A percentile compares a stretch with the other conserved stretches of the same genome.
phyloP scores from a whole-genome alignment of 2,797 vertebrate genomes.

The Brachyalestes nurse region DNA sequence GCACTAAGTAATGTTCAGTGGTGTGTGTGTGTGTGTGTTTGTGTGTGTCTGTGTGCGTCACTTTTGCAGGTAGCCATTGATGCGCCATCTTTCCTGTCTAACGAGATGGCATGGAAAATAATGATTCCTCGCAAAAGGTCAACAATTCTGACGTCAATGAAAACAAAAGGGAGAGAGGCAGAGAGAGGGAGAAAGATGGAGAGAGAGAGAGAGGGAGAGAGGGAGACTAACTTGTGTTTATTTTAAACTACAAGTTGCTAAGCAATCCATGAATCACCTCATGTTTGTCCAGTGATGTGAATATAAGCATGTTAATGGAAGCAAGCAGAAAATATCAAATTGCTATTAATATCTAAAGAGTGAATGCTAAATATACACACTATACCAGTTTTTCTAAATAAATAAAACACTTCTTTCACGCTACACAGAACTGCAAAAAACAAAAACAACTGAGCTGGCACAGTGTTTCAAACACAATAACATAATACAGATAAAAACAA shows the following conservation, averaged over 20 bases:
- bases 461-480: too few species aligned
- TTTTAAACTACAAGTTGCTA: constrained; percentile 48
- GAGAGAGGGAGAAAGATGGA: constrained; percentile 52
- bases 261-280: constrained; percentile 48
- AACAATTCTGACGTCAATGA: constrained; percentile 79
- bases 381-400: too few species aligned
- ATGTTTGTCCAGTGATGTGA: constrained; percentile 32
- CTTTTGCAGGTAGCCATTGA: constrained; percentile 62
- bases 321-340: constrained; percentile 21
- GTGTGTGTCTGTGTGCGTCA: constrained; percentile 63
- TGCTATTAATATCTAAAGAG: constrained; percentile 14
- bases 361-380: neutral
- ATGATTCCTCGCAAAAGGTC: constrained; percentile 77
- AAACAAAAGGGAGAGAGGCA: constrained; percentile 68
- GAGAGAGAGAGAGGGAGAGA: constrained; percentile 2
- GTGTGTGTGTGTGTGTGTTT: constrained; percentile 35
- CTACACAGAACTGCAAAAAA: too few species aligned
- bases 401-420: neutral
- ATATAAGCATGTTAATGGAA: constrained; percentile 33
- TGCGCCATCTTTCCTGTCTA: constrained; percentile 63
- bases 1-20: constrained; percentile 46
- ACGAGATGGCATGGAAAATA: constrained; percentile 77
- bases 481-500: too few species aligned
- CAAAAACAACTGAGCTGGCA: too few species aligned
- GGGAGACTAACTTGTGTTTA: constrained; percentile 32